Evolutionary conservation across 1,140 invertebrate genomes (phyloP), one percentile per base, ranked within the genome.

Genomic region (Drosophila aff.): DNA sequence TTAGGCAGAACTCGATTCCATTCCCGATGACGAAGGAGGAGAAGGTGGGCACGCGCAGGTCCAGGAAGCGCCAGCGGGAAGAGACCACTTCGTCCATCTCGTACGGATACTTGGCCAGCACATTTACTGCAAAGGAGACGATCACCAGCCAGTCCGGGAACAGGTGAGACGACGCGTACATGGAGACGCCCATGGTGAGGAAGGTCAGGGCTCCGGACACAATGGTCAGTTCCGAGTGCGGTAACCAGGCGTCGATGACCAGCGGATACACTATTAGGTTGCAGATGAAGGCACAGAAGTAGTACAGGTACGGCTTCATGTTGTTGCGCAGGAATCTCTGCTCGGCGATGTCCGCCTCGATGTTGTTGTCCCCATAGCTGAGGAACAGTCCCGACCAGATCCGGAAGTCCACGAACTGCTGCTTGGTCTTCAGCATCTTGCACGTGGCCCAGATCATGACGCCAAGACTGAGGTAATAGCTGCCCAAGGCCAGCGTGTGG

Each of bases 1-100:
- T 97, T 26, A 98, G 93, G 85, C 97, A 97, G 91, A 97, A 97
- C 77, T 98, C 97, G 7, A 98, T 96, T 5, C 97, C 96, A 86
- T 96, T 97, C 13, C 96, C 95, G 66, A 96, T 94, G 4, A 96
- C 95, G 91, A 97, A 97, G 28, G 96, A 97, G 0, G 96, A 95
- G 93, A 97, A 97, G 5, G 96, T 97, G 11, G 96, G 96, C 52
- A 96, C 95, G 76, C 96, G 95, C 16, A 97, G 93, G 81, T 97
- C 96, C 0, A 97, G 86, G 81, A 97, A 97, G 18, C 96, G 91
- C 96, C 96, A 97, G 2, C 96, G 95, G 66, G 96, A 96, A 11
- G 95, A 95, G 0, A 97, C 96, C 0, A 97, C 96, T 1, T 96
- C 95, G 66, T 97, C 96, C 64, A 96, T 96, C 81, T 97, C 96